Conservation (phyloP, 2,888 invertebrate species). For the Drosophila kokeensis region DNA sequence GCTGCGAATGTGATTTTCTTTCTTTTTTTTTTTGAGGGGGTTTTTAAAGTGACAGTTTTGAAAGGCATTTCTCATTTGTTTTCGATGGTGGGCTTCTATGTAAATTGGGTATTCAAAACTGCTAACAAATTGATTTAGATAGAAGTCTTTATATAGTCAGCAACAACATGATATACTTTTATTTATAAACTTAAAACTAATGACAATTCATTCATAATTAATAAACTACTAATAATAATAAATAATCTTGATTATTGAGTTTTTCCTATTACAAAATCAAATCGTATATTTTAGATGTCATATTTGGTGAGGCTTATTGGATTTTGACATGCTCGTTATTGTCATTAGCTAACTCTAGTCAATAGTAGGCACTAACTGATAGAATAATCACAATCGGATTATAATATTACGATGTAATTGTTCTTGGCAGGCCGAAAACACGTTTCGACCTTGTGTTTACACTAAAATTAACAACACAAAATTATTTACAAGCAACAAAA, state of each 20-base stretch:
- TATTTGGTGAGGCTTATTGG: neutral
- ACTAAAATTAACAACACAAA: conserved; percentile 39
- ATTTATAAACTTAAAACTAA: neutral
- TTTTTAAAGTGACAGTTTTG: conserved; percentile 27
- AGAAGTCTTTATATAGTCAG: neutral
- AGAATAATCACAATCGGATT: conserved; percentile 1
- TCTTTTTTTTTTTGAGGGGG: neutral
- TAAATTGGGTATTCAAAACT: neutral
- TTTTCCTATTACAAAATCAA: neutral
- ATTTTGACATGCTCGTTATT: neutral
- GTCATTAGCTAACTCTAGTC: neutral
- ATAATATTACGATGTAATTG: conserved; percentile 14
- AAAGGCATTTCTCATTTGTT: conserved; percentile 1
- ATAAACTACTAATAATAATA: neutral
- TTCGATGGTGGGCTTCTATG: neutral
- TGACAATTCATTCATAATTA: neutral
- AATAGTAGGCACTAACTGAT: conserved; percentile 4
- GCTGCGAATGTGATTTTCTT: conserved; percentile 8
- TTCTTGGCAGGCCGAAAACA: conserved; percentile 24
- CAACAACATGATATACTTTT: neutral
- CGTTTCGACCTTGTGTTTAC: conserved; percentile 46
- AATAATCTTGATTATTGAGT: neutral
- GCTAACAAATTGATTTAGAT: neutral
- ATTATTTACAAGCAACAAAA: conserved; percentile 7
- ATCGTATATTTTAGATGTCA: neutral